Base-by-base conservation (phyloP, 1,140 invertebrate genomes). In the Pseudachorutes palmiensis region DNA sequence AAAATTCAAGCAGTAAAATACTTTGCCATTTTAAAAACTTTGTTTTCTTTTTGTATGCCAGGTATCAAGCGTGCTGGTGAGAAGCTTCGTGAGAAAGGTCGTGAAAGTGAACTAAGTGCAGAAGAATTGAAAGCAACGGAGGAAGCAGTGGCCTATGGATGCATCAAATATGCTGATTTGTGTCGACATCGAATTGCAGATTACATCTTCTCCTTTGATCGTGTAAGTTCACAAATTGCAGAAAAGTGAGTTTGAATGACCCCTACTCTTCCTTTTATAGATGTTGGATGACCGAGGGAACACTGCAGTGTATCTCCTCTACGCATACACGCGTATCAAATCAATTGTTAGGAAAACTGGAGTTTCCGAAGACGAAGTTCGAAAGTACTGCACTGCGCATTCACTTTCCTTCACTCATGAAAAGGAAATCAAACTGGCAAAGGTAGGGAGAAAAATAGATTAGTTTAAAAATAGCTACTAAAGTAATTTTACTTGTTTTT, bases 201-300 rank as follows among this genome's bases (percentile, higher is more conserved):
- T 77, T 99, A 99, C 76, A 85, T 99, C 9, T 99, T 99, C 80
- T 98, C 96, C 0, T 99, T 98, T 81, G 95, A 99, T 76, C 95
- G 89, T 79, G 84, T 86, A 75, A 41, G 24, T 19, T 16, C 19
- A 31, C 2, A 69, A 9, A 22, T 28, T 19, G 1, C 16, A 5
- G 32, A 24, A 59, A 65, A 62, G n/a, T 12, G 19, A 5, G 66
- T 66, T 72, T n/a, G n/a, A n/a, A n/a, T n/a, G n/a, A n/a, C n/a
- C n/a, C n/a, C n/a, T n/a, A n/a, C n/a, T 69, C 67, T 41, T 28
- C 49, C 66, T 31, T 62, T 62, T 76, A 76, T 60, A 91, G 84
- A 99, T 99, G 97, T 81, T 99, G 33, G 95, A 99, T 75, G 97
- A 99, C 77, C 90, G 91, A 78, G 97, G 97, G 1, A 99, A 99